These are phyloP conservation scores for Schlechtendalia chinensis DNA, from an alignment of 1,140 invertebrate genomes.

Conservation along the genomic window DNA sequence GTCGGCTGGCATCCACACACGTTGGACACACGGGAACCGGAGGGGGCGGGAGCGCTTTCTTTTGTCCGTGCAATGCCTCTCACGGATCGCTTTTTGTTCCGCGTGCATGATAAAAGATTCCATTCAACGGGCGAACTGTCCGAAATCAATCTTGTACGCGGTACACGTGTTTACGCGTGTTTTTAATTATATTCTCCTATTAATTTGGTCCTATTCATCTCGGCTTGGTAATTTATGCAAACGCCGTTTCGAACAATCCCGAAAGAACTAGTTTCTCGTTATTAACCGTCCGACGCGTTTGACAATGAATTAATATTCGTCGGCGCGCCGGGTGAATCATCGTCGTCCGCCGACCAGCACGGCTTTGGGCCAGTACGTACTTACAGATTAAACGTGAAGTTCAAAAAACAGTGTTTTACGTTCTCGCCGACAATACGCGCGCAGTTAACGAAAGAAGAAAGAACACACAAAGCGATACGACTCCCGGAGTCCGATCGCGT, in stretches of 20 bases:
- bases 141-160: slow-evolving; percentile 14
- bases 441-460: no score
- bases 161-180: slow-evolving; percentile 16
- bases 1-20: background rate
- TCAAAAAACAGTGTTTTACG: no score
- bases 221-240: slow-evolving; percentile 20
- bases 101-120: slow-evolving; percentile 45
- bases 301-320: background rate
- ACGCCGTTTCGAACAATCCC: background rate
- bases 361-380: no score
- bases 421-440: no score
- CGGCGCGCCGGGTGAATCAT: no score
- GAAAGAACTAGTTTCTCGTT: slow-evolving; percentile 22
- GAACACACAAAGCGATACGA: no score
- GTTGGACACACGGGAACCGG: no score
- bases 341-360: no score
- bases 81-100: slow-evolving; percentile 14
- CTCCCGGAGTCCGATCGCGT: no score
- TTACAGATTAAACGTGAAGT: no score
- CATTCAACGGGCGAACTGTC: background rate
- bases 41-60: slow-evolving; percentile 2
- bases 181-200: slow-evolving; percentile 41
- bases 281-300: background rate
- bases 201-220: slow-evolving; percentile 41
- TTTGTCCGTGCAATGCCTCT: background rate